Evolutionary conservation across 2,888 invertebrate species (phyloP), one percentile per base, ranked within the genome.

Genomic region (Diaperis boleti): DNA sequence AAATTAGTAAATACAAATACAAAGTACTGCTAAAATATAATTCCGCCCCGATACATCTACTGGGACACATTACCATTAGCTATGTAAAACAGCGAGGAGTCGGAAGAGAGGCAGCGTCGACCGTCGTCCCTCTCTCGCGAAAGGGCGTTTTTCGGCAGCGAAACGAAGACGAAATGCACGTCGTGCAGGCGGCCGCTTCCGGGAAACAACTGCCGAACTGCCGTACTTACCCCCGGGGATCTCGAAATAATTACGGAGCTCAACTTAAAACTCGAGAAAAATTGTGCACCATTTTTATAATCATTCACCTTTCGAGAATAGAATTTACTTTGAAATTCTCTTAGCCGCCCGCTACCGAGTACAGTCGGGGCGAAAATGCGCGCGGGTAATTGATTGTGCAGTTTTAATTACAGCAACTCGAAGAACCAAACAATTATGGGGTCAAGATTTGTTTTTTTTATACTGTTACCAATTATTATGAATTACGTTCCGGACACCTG

Each of bases 211-310:
- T 57, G 76, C 74, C 74, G 74, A 74, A 75, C 70, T 73, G 70
- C 45, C 45, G 45, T 64, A 65, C 67, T 64, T 65, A 71, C 72
- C 76, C 72, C 71, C 66, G 67, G 77, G 76, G 76, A 77, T 74
- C 74, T 77, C 72, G 78, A 78, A 79, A 79, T 79, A 79, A 79
- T 79, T 79, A 79, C 77, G 76, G 69, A 73, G 78, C 78, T 78
- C 78, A 78, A 79, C 77, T 79, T 79, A 79, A 79, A 78, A 79
- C 78, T 79, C 77, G 78, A 79, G 79, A 79, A 79, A 79, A 79
- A 79, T 79, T 78, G 79, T 77, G 73, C 76, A 76, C 79, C 79
- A 79, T 80, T 80, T 80, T 80, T 79, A 78, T 80, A 78, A 79
- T 80, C 79, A 75, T 80, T 80, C 79, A 80, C 79, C 79, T 80